Conservation (phyloP, 2,113 vertebrate genomes). For the Bagarius yarrelli region DNA sequence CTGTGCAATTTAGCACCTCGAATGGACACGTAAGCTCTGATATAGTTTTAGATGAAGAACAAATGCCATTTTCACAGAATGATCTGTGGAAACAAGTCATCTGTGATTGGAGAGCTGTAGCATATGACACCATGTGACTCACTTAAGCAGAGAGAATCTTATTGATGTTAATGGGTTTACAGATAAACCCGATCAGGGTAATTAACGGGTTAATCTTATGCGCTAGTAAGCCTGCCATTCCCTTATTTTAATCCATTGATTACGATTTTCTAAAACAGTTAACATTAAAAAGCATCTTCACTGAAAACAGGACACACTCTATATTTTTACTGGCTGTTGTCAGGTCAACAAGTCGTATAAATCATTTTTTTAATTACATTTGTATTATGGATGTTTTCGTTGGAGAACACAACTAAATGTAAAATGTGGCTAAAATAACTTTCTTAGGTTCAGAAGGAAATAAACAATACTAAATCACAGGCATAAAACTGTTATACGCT, state of each 20-base stretch:
- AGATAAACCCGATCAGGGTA: background rate
- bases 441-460: background rate
- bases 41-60: conserved; percentile 5
- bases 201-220: background rate
- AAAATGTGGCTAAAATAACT: background rate
- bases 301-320: background rate
- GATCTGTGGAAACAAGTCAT: conserved; percentile 19
- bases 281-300: background rate
- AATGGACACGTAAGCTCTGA: conserved; percentile 3
- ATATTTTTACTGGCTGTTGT: background rate
- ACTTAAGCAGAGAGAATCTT: background rate
- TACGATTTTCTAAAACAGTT: background rate
- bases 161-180: background rate
- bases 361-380: background rate
- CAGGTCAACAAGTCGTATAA: background rate
- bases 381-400: background rate
- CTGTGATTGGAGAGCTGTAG: conserved; percentile 3
- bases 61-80: conserved; percentile 36
- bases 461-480: background rate
- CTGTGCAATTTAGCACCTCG: conserved; percentile 3
- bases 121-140: background rate
- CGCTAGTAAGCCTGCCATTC: conserved; percentile 11
- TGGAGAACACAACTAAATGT: background rate
- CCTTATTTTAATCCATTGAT: background rate
- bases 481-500: background rate